Evolutionary conservation across 2,888 invertebrate species (phyloP), one percentile per base, ranked within the genome.

Genomic region (Pantelozetes paolii): DNA sequence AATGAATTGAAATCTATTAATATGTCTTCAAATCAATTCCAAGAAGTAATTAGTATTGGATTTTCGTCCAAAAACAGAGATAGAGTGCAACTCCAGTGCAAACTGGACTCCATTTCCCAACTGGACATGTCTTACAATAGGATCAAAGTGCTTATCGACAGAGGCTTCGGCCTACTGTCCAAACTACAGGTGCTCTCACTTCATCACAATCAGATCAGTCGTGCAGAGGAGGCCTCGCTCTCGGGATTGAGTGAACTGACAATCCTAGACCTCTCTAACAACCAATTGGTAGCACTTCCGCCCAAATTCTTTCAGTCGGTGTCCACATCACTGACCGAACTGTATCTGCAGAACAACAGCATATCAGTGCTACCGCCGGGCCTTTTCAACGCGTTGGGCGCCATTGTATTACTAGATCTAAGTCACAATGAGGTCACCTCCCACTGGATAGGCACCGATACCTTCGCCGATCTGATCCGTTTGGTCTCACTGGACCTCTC

Each of bases 271-370:
- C 82, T 90, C 26, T 88, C 88, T 3, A 86, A 86, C 75, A 91
- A 91, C 81, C 84, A 85, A 79, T 83, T 91, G 77, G 85, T 85
- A 71, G 83, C 82, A 20, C 82, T 90, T 64, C 85, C 87, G 75
- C 85, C 85, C 11, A 73, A 76, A 80, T 90, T 93, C 67, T 94
- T 95, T 81, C 82, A 90, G 80, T 91, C 92, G 0, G 75, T 76
- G 70, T 57, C 88, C 88, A 20, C 85, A 87, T 77, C 87, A 88
- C 84, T 94, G 79, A 91, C 90, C 84, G 93, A 94, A 84, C 89
- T 94, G 80, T 90, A 92, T 83, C 84, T 94, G 81, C 91, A 92
- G 83, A 94, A 94, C 83, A 94, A 94, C 85, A 91, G 92, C 30
- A 90, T 95, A 79, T 89, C 90, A 82, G 90, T 90, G 57, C 85